Base-by-base conservation (phyloP, 2,113 vertebrate genomes). In the Ophthalmolycus amberensis region DNA sequence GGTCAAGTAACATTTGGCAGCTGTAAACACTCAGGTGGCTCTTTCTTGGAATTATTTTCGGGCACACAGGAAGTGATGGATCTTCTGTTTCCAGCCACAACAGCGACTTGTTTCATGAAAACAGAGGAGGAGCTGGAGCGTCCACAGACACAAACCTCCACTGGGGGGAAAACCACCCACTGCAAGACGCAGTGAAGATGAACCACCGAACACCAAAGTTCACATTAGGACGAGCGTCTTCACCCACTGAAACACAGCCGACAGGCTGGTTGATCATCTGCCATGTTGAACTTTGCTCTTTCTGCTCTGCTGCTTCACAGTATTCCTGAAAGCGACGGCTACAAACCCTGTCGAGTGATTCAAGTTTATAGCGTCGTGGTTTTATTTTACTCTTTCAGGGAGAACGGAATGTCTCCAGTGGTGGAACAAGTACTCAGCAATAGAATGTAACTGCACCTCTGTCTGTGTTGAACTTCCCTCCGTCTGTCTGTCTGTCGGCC, bases 251-350 rank as follows among this genome's bases (percentile, higher is more conserved):
- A 32, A n/a, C 85, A 72, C 65, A 78, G 65, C 58, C 48, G 71
- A 56, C 25, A 2, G 11, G 40, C 71, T 58, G 68, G 83, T 65
- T 80, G 86, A 83, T 85, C 29, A 79, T 40, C 11, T 37, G 25
- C 16, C 44, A 32, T 29, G 69, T 3, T 86, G 79, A 74, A 46
- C 85, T 74, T 77, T 81, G 70, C 32, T 48, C 74, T 66, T 60
- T 60, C 54, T 27, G 66, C 50, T 38, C 48, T 10, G 73, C 9
- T 73, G 62, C 34, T 9, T 58, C 8, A 0, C n/a, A 50, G 4
- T 16, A 1, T 58, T 8, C 58, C 32, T 37, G 44, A 20, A 37
- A 42, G 9, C 11, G 16, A 18, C 62, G 7, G 25, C 15, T 37
- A 0, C 8, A 63, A 25, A 34, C 12, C 3, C 15, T 14, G 34